Evolutionary conservation across 1,140 invertebrate species (phyloP).

Genomic region (Drosophila parvula): DNA sequence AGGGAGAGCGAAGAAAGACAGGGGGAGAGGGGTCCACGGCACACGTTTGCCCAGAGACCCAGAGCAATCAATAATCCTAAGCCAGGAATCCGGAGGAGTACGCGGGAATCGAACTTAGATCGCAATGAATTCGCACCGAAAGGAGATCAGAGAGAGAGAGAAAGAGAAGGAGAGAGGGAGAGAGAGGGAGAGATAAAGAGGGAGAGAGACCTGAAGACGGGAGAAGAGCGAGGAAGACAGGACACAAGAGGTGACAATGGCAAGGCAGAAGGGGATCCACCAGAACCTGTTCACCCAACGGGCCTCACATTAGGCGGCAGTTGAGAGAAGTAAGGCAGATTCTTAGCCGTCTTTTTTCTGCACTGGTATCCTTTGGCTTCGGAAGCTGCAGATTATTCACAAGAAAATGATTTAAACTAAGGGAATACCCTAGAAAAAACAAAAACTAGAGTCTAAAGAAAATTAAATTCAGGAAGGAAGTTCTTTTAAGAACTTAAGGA

Average conservation of each 20-base stretch:
- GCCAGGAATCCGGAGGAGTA: not conserved
- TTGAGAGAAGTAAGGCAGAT: slow-evolving; percentile 52
- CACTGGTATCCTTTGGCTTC: slow-evolving; percentile 43
- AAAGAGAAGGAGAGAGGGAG: not conserved
- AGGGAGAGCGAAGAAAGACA: not conserved
- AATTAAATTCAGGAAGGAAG: no score
- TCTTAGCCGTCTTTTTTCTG: slow-evolving; percentile 28
- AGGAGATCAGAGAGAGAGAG: slow-evolving; percentile 8
- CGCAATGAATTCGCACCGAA: slow-evolving; percentile 33
- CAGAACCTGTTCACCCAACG: slow-evolving; percentile 50
- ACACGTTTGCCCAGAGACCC: slow-evolving; percentile 77
- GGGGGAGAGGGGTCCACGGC: slow-evolving; percentile 2
- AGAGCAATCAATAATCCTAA: slow-evolving; percentile 78
- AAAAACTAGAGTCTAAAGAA: no score
- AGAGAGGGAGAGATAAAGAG: not conserved
- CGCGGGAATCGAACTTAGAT: slow-evolving; percentile 38
- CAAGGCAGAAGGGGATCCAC: not conserved
- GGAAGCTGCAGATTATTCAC: slow-evolving; percentile 8
- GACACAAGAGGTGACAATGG: slow-evolving; percentile 13
- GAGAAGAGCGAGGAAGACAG: not conserved
- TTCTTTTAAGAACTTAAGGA: no score
- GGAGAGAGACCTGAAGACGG: not conserved
- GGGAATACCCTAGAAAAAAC: slow-evolving; percentile 3
- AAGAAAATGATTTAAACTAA: not conserved
- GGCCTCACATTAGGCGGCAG: slow-evolving; percentile 51